Base-by-base conservation (phyloP, 2,888 invertebrate species). In the Melanophora roralis region DNA sequence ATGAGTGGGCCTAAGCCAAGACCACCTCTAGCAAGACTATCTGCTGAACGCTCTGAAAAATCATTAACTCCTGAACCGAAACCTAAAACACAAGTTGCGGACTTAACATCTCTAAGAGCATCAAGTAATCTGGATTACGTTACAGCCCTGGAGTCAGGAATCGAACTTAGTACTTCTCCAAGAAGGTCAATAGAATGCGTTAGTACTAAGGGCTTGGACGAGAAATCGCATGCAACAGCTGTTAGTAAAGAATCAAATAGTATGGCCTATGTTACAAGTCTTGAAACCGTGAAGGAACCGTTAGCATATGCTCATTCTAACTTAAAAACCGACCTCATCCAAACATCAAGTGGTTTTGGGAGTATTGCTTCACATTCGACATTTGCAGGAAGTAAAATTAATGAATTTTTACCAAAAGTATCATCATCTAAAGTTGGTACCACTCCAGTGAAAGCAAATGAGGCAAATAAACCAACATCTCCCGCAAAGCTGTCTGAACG, bases 341-440 rank as follows among this genome's bases (percentile, higher is more conserved):
- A 53, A 76, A 57, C 62, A 19, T 45, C 21, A 9, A 80, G 68
- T 12, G 72, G 45, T 6, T 68, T 64, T 27, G 72, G 72, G 11
- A 64, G 64, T n/a, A 64, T 76, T 19, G 14, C 55, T n/a, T 62
- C 81, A 8, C 65, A 68, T 1, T 67, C 21, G 1, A 82, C 82
- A 6, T 65, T 81, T 7, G 64, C 71, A 1, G n/a, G 57, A 19
- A 83, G 83, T 59, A 84, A 82, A 59, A 74, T 79, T 3, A 82
- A 73, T n/a, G 84, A 85, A 7, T 89, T 89, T 62, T 67, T 83
- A 53, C 89, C 88, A 0, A 82, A 83, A 8, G 73, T 85, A 0
- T 88, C 88, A 34, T 89, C 89, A 0, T 88, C 89, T 0, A 88
- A 85, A 65, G 86, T 89, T 74, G 81, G 81, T 23, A 84, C 84